Base-by-base conservation (phyloP, 2,888 invertebrate genomes). In the Acanthopleura granulata region DNA sequence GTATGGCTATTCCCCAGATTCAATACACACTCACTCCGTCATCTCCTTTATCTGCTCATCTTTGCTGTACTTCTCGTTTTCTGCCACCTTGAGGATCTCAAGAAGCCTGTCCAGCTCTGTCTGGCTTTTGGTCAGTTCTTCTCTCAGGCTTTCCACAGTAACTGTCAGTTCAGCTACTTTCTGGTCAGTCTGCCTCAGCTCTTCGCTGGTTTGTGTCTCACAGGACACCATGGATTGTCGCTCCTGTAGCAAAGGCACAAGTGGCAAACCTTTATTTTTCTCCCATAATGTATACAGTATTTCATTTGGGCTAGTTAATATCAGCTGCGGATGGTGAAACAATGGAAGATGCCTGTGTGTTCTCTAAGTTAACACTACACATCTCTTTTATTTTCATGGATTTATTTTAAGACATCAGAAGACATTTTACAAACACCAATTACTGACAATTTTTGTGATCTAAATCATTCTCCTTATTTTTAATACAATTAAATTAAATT, bases 41-140 rank as follows among this genome's bases (percentile, higher is more conserved):
- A 90, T 78, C 73, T 90, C 89, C 76, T 88, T 87, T 25, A 90
- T 84, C 77, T 87, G 86, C 15, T 76, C 80, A 27, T 90, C 89
- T 76, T 87, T 88, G 29, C 87, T 85, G 25, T 82, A 78, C 76
- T 88, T 88, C 76, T 92, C 92, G 62, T 86, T 87, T 78, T 92
- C 92, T 75, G 89, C 78, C 6, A 85, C 84, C 72, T 89, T 87
- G 40, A 92, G 83, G 79, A 91, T 88, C 70, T 87, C 87, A 73
- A 91, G 86, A 75, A 92, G 83, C 72, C 90, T 86, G 73, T 92
- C 91, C 16, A 91, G 89, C 78, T 91, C 91, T 4, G 79, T 78
- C 78, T 87, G 86, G 18, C 83, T 82, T 62, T 84, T 82, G 18
- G 73, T 82, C 25, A 83, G 80, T 72, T 88, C 85, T 30, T 79